A percentile compares a stretch with the other conserved stretches of the same genome.
These are phyloP conservation scores for Heliconius ethilla DNA, from an alignment of 2,888 invertebrate species.

Conservation along the genomic window DNA sequence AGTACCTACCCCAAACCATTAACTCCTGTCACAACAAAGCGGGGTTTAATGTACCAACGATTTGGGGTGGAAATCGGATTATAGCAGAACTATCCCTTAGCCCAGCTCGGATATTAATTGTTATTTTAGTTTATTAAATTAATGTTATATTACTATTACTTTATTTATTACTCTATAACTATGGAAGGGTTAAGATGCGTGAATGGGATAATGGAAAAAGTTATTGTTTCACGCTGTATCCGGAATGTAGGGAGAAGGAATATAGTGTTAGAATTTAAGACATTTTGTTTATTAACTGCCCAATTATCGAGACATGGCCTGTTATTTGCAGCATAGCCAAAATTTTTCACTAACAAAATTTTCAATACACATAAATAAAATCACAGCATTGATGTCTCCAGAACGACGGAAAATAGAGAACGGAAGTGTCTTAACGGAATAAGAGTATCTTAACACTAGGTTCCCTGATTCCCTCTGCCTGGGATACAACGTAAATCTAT, in stretches of 20 bases:
- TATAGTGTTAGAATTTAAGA: not conserved
- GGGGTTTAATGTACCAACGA: constrained; percentile 46
- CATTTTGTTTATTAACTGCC: not conserved
- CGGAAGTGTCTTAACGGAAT: too few species aligned
- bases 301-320: too few species aligned
- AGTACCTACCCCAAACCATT: constrained; percentile 63
- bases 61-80: constrained; percentile 61
- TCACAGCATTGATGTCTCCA: not conserved
- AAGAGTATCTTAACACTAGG: too few species aligned
- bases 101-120: constrained; percentile 34
- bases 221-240: not conserved
- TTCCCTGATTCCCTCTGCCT: too few species aligned
- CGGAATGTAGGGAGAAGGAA: not conserved
- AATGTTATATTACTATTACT: constrained; percentile 7
- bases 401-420: too few species aligned
- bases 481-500: too few species aligned
- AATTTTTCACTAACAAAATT: too few species aligned
- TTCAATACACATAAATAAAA: not conserved
- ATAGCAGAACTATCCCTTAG: constrained; percentile 47
- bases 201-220: not conserved
- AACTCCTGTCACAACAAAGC: constrained; percentile 77
- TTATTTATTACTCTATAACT: not conserved
- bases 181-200: not conserved
- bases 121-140: constrained; percentile 32
- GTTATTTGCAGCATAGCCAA: too few species aligned